Base-by-base conservation (phyloP, 2,113 vertebrate genomes). In the Lepisosteus oculatus region DNA sequence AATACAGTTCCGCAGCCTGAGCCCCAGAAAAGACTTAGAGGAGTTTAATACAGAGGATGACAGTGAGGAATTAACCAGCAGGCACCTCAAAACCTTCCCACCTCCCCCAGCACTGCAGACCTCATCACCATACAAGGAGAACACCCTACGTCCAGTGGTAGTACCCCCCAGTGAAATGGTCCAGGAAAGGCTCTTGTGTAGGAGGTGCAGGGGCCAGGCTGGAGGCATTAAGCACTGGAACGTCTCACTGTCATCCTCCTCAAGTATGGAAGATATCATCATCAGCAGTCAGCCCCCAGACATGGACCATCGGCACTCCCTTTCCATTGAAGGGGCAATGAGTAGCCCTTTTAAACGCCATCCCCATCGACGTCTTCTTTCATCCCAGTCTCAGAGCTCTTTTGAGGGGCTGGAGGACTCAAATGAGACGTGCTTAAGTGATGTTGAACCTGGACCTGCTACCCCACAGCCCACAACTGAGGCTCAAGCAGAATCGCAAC, bases 101-200 rank as follows among this genome's bases (percentile, higher is more conserved):
- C 56, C 75, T 42, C 83, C 87, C 64, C 91, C 94, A 0, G 97
- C 95, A 7, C 68, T 98, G 71, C 97, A 99, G 83, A 98, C 97
- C 2, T 99, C 97, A 59, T 98, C 96, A 55, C 96, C 97, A 0
- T 98, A 98, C 80, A 96, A 92, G 86, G 91, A 92, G 78, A 89
- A 86, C 69, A 81, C 72, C 61, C 73, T 81, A 0, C 72, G 67
- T 51, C 74, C 86, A 3, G 65, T 51, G 17, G 67, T 67, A 6
- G 8, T 61, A 43, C 66, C 71, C 56, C 72, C 81, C 41, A 75
- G 78, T 0, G 80, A 86, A 14, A 41, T 55, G 7, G 69, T 72
- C 2, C 85, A 78, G 54, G 88, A 75, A 67, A 85, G 81, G 74
- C 70, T 77, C 67, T 82, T 74, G 68, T 93, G 92, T 70, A 88